Evolutionary conservation across 2,888 invertebrate genomes (phyloP).

Genomic region (Atherix ibis): DNA sequence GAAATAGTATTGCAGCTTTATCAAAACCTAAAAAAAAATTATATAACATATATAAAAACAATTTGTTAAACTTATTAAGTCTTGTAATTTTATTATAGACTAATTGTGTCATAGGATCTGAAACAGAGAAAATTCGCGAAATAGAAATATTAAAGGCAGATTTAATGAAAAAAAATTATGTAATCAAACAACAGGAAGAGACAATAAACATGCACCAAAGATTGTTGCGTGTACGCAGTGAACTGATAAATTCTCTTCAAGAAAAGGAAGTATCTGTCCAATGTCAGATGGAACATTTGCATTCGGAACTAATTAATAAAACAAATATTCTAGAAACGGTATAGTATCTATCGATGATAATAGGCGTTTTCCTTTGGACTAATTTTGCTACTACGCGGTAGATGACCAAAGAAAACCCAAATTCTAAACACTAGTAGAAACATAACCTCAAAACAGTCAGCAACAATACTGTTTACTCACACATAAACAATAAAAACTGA

Average conservation of each 20-base stretch:
- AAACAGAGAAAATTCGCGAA: conserved; percentile 15
- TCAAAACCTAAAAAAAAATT: too few species aligned
- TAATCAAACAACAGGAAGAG: conserved; percentile 18
- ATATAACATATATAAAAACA: not conserved
- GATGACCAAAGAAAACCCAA: too few species aligned
- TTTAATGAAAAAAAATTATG: conserved; percentile 15
- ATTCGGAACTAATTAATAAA: conserved; percentile 16
- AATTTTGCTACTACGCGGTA: too few species aligned
- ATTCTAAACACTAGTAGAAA: too few species aligned
- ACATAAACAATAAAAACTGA: too few species aligned
- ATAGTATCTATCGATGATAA: conserved; percentile 1
- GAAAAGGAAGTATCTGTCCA: conserved; percentile 18
- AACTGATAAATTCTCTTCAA: conserved; percentile 22
- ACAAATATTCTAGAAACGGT: conserved; percentile 15
- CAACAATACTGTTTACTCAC: too few species aligned
- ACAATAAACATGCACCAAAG: conserved; percentile 18
- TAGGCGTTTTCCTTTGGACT: too few species aligned
- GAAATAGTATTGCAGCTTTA: too few species aligned
- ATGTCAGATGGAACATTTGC: conserved; percentile 18
- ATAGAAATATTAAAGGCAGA: conserved; percentile 16
- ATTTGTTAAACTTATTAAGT: not conserved
- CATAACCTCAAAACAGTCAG: too few species aligned
- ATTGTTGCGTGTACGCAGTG: conserved; percentile 18
- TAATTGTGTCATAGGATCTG: conserved; percentile 8
- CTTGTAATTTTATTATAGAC: conserved; percentile 7